Percentiles rank a stretch among this genome's conserved stretches.
Evolutionary conservation across 2,888 invertebrate species (phyloP).

Genomic region (Cylloceria caligata): DNA sequence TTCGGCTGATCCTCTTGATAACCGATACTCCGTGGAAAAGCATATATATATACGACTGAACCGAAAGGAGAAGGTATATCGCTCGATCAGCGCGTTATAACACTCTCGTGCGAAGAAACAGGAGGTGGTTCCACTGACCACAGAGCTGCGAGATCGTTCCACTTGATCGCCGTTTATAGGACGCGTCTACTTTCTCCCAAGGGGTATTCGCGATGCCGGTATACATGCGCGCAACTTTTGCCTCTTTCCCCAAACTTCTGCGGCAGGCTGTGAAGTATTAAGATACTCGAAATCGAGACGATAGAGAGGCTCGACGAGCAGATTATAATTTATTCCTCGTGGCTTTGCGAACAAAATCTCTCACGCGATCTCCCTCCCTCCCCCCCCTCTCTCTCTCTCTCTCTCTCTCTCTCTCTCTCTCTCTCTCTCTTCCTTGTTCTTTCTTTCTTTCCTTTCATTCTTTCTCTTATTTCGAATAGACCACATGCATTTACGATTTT

Average conservation of each 20-base stretch:
- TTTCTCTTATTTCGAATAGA: slow-evolving; percentile 45
- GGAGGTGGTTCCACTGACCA: slow-evolving; percentile 49
- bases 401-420: slow-evolving; percentile 2
- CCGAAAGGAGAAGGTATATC: slow-evolving; percentile 51
- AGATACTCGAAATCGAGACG: slow-evolving; percentile 48
- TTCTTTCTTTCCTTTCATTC: neutral
- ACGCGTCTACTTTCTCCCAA: slow-evolving; percentile 62
- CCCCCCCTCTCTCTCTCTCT: neutral
- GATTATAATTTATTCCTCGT: slow-evolving; percentile 59
- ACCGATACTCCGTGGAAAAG: slow-evolving; percentile 43
- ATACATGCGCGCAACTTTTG: slow-evolving; percentile 8
- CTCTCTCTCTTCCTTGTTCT: neutral
- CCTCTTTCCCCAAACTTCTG: neutral
- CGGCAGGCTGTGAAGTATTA: neutral
- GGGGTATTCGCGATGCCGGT: slow-evolving; percentile 52
- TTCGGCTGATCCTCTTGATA: slow-evolving; percentile 57
- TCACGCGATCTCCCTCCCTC: slow-evolving; percentile 38
- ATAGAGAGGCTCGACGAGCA: neutral
- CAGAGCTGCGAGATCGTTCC: slow-evolving; percentile 58
- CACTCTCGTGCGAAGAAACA: slow-evolving; percentile 37
- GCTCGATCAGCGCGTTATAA: slow-evolving; percentile 58
- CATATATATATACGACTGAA: slow-evolving; percentile 6
- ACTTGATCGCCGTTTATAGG: slow-evolving; percentile 59
- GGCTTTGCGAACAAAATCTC: slow-evolving; percentile 46
- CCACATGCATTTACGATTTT: slow-evolving; percentile 45